Percentiles rank a stretch among this genome's conserved stretches.
Evolutionary conservation across 2,113 vertebrate species (phyloP).

Genomic region (Xiphophorus couchianus): DNA sequence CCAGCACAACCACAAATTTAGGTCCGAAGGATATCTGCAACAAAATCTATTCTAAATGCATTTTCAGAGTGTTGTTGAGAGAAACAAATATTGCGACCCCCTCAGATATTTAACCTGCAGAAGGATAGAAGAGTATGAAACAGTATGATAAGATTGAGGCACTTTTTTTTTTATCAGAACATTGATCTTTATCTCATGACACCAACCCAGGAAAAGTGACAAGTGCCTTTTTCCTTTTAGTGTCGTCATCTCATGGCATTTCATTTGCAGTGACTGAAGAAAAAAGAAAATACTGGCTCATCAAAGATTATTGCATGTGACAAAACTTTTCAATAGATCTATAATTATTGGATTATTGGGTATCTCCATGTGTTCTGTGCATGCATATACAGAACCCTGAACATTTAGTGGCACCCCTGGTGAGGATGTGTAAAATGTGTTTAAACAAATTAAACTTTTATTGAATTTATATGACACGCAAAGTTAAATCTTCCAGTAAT

Average conservation of each 20-base stretch:
- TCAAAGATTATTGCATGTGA: conserved; percentile 25
- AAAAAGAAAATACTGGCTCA: conserved; percentile 11
- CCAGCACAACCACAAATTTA: conserved; percentile 33
- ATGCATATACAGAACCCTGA: not conserved
- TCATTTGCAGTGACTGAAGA: not conserved
- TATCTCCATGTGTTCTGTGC: not conserved
- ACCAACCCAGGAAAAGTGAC: conserved; percentile 27
- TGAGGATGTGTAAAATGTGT: too few relatives aligned
- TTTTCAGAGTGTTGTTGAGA: conserved; percentile 23
- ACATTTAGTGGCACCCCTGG: too few relatives aligned
- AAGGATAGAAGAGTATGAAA: conserved; percentile 13
- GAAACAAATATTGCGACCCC: conserved; percentile 41
- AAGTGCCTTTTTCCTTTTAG: conserved; percentile 15
- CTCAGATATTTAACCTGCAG: conserved; percentile 23
- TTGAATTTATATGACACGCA: too few relatives aligned
- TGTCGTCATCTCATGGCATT: conserved; percentile 13
- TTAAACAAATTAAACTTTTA: too few relatives aligned
- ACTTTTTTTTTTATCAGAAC: conserved; percentile 40
- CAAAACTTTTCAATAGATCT: conserved; percentile 10
- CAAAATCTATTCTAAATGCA: conserved; percentile 17
- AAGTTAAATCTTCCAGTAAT: too few relatives aligned
- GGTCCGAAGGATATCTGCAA: conserved; percentile 25
- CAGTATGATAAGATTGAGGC: conserved; percentile 27
- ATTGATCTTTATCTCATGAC: conserved; percentile 54
- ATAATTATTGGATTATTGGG: not conserved